Conservation (phyloP, 2,113 vertebrate species). For the Gobio gobio region DNA sequence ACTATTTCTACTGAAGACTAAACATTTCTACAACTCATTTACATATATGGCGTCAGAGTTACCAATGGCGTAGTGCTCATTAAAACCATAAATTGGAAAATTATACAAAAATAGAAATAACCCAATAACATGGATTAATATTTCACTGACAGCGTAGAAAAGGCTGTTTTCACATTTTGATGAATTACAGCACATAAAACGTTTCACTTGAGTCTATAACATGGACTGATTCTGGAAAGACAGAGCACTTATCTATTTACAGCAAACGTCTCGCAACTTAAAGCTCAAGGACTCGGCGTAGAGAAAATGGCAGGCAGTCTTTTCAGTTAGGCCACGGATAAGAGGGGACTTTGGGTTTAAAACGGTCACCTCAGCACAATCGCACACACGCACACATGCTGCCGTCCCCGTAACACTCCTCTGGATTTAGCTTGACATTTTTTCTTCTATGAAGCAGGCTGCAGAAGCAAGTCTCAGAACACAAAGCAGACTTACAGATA, state of each 20-base stretch:
- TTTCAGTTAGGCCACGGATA: slow-evolving; percentile 60
- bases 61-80: slow-evolving; percentile 27
- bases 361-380: slow-evolving; percentile 62
- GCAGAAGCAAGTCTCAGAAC: slow-evolving; percentile 56
- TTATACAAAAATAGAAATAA: slow-evolving; percentile 60
- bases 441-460: slow-evolving; percentile 51
- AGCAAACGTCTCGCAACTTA: slow-evolving; percentile 65
- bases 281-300: slow-evolving; percentile 57
- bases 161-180: slow-evolving; percentile 56
- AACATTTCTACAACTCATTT: slow-evolving; percentile 33
- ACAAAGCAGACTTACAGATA: slow-evolving; percentile 60
- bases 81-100: slow-evolving; percentile 45
- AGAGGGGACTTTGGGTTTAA: slow-evolving; percentile 62
- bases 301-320: slow-evolving; percentile 55
- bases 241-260: slow-evolving; percentile 64
- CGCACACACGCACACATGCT: slow-evolving; percentile 61
- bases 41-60: background rate
- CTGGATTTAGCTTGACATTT: slow-evolving; percentile 36
- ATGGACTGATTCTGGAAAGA: slow-evolving; percentile 54
- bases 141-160: slow-evolving; percentile 46
- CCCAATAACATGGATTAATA: slow-evolving; percentile 40
- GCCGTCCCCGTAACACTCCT: slow-evolving; percentile 55
- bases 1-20: slow-evolving; percentile 51
- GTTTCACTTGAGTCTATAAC: slow-evolving; percentile 57
- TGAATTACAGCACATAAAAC: slow-evolving; percentile 53